Evolutionary conservation across 2,797 vertebrate genomes (phyloP), one percentile per base, ranked within the genome.

Genomic region (Anguilla marmorata): DNA sequence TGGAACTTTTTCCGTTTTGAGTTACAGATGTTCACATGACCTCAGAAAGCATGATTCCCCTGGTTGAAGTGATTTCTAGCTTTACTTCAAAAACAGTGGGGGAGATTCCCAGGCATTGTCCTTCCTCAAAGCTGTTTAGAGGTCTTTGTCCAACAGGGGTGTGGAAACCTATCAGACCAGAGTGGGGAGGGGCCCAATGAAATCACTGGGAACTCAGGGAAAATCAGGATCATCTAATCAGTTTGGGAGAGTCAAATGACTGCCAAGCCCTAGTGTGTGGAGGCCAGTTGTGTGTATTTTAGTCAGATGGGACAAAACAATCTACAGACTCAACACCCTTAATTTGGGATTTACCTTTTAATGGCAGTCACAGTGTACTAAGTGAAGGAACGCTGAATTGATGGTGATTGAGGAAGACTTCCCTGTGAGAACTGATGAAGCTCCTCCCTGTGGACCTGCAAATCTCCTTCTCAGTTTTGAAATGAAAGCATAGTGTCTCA

Each of bases 1-100:
- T 85, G 84, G 33, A 41, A 16, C n/a, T 19, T 85, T 54, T 63
- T 83, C 60, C 63, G 80, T 50, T 14, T 79, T 54, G 79, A 66
- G 52, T 33, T 69, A 58, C 41, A 52, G 58, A 60, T 58, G 86
- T 84, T 84, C 79, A 69, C 58, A 45, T 87, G 79, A 80, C 86
- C 86, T 60, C 37, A 48, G 79, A 66, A 84, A 79, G 41, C 30
- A 63, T 27, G 76, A 69, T 76, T 87, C 54, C 74, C 86, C 79
- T n/a, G 54, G 76, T 79, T 76, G 41, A 24, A 86, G 86, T 24
- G 45, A 3, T 58, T 30, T 19, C 80, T 16, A 60, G 41, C 41
- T 80, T 58, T 30, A 50, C 11, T 6, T 48, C 86, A n/a, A 37
- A 45, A 50, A 63, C 54, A n/a, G 74, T 80, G 33, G 86, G n/a